These are phyloP conservation scores for Rotaria magnacalcarata DNA, from an alignment of 2,888 invertebrate species.

Conservation along the genomic window DNA sequence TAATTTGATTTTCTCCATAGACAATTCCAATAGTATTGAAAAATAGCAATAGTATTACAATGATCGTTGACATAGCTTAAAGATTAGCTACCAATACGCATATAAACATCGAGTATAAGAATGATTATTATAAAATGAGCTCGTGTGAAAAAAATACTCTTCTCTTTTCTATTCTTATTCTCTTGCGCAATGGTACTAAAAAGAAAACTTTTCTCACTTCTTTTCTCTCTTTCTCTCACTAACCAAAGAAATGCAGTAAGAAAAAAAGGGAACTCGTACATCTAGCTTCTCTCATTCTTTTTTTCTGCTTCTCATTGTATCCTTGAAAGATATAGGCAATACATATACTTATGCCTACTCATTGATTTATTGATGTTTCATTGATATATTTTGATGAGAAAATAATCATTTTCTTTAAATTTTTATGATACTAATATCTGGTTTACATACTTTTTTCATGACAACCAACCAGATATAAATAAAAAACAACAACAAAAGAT, in stretches of 20 bases:
- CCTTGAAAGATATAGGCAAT: background rate
- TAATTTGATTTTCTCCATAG: background rate
- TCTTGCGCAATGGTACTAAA: conserved; percentile 28
- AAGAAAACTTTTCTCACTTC: background rate
- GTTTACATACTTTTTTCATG: background rate
- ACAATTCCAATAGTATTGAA: background rate
- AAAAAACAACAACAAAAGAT: background rate
- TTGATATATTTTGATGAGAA: background rate
- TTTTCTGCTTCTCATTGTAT: background rate
- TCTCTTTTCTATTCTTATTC: background rate
- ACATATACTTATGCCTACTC: background rate
- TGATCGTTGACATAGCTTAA: background rate
- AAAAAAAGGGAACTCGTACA: background rate
- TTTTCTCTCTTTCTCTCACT: background rate
- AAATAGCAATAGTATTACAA: background rate
- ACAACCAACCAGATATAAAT: background rate
- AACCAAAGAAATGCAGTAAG: background rate
- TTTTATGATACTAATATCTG: background rate
- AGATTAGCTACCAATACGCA: conserved; percentile 3
- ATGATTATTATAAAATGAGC: conserved; percentile 20
- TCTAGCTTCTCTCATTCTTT: background rate
- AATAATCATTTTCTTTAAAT: background rate
- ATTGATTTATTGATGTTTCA: background rate
- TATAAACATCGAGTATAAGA: background rate
- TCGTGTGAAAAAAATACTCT: conserved; percentile 1